A percentile compares a stretch with the other conserved stretches of the same genome.
Conservation (phyloP, 1,140 invertebrate species). For the Luehdorfia chinensis region DNA sequence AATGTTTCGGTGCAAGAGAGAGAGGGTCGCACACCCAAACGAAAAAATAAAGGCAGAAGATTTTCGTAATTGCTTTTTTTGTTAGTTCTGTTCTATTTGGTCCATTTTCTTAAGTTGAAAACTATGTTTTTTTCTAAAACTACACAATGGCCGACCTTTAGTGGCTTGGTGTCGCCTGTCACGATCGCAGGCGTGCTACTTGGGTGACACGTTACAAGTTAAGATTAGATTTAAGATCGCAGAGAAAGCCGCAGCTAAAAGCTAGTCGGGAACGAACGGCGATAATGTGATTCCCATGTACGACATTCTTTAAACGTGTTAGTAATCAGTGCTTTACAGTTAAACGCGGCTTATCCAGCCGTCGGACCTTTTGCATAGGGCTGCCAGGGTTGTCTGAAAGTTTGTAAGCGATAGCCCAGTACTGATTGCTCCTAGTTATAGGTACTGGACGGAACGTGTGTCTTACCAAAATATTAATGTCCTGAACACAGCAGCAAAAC, state of each 20-base stretch:
- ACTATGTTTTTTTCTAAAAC: no score
- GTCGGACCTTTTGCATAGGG: background rate
- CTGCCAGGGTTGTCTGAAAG: background rate
- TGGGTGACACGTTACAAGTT: background rate
- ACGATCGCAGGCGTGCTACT: background rate
- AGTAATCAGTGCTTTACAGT: constrained; percentile 19
- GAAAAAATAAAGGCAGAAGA: no score
- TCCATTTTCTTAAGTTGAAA: no score
- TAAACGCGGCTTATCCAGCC: constrained; percentile 16
- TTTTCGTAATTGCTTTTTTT: no score
- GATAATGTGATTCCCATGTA: constrained; percentile 18
- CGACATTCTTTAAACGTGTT: constrained; percentile 18
- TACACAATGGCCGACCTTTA: background rate
- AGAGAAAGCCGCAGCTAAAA: background rate
- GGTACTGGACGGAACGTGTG: no score
- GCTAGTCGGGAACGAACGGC: background rate
- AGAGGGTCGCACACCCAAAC: no score
- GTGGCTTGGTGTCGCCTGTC: constrained; percentile 7
- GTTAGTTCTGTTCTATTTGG: background rate
- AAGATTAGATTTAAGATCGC: background rate
- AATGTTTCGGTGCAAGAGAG: no score
- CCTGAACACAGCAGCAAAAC: no score
- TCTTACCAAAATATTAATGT: no score
- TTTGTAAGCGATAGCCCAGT: no score
- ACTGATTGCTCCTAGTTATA: no score